Conservation (phyloP, 2,113 vertebrate genomes). For the Trogon surrucura region DNA sequence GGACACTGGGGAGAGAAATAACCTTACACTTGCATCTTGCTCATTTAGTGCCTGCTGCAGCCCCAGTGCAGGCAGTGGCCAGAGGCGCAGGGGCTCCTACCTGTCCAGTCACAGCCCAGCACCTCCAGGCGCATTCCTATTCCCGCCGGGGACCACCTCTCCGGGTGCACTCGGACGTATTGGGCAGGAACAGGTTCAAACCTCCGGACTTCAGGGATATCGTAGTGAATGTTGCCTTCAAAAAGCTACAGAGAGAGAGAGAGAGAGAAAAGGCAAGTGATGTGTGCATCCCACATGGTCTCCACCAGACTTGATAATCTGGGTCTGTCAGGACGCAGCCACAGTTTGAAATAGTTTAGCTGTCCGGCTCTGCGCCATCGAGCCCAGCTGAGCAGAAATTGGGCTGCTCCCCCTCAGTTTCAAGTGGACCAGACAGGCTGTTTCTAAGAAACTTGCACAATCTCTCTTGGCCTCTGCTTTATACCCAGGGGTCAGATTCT, state of each 20-base stretch:
- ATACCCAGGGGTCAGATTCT: slow-evolving; percentile 25
- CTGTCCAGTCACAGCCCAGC: slow-evolving; percentile 94
- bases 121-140: slow-evolving; percentile 98
- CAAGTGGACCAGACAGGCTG: background rate
- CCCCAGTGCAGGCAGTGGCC: background rate
- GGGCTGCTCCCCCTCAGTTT: background rate
- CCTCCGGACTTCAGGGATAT: slow-evolving; percentile 92
- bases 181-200: slow-evolving; percentile 93
- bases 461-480: slow-evolving; percentile 2
- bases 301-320: background rate
- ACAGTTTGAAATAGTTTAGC: background rate
- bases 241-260: slow-evolving; percentile 82
- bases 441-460: slow-evolving; percentile 54
- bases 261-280: background rate
- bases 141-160: slow-evolving; percentile 94
- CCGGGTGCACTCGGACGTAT: slow-evolving; percentile 90
- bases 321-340: background rate
- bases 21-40: background rate
- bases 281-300: background rate
- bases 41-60: background rate
- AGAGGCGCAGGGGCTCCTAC: slow-evolving; percentile 65
- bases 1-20: background rate
- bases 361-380: accelerated
- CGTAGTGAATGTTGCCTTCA: slow-evolving; percentile 96
- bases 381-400: background rate